phyloP scores from a whole-genome alignment of 2,888 invertebrate species.

The Drosophila prostipennis region DNA sequence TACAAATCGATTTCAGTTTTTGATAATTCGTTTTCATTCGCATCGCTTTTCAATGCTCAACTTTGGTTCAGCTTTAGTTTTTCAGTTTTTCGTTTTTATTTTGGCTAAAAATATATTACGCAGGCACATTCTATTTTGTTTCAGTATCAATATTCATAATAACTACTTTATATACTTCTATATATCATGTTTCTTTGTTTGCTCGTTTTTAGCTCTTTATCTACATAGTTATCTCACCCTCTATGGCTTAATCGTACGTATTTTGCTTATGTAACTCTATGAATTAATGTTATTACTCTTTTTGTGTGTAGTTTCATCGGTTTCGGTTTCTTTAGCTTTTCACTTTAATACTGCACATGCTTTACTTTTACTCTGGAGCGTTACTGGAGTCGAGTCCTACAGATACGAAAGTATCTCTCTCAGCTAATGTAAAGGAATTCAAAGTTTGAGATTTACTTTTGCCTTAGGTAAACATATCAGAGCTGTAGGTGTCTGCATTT shows the following conservation, averaged over 20 bases:
- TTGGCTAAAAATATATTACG: slow-evolving; percentile 84
- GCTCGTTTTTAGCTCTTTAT: slow-evolving; percentile 78
- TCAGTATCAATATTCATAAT: slow-evolving; percentile 77
- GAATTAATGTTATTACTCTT: slow-evolving; percentile 34
- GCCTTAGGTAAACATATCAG: slow-evolving; percentile 14
- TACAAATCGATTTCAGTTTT: slow-evolving; percentile 36
- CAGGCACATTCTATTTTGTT: slow-evolving; percentile 84
- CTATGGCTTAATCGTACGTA: slow-evolving; percentile 43
- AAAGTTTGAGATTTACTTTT: slow-evolving; percentile 28
- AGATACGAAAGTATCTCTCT: slow-evolving; percentile 16
- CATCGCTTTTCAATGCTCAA: slow-evolving; percentile 55
- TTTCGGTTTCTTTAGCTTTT: slow-evolving; percentile 23
- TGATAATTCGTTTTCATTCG: slow-evolving; percentile 11
- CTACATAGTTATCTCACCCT: slow-evolving; percentile 65
- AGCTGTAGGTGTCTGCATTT: slow-evolving; percentile 43
- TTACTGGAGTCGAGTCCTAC: slow-evolving; percentile 21
- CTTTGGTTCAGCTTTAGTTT: slow-evolving; percentile 35
- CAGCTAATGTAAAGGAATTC: slow-evolving; percentile 62
- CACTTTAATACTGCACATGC: slow-evolving; percentile 61
- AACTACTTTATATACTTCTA: slow-evolving; percentile 56
- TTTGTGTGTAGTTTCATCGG: slow-evolving; percentile 29
- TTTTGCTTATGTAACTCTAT: slow-evolving; percentile 45
- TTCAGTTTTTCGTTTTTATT: slow-evolving; percentile 39
- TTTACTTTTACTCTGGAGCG: slow-evolving; percentile 8
- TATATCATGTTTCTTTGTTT: slow-evolving; percentile 47